Conservation (phyloP, 2,888 invertebrate species). For the Trichogramma dendrolimi region DNA sequence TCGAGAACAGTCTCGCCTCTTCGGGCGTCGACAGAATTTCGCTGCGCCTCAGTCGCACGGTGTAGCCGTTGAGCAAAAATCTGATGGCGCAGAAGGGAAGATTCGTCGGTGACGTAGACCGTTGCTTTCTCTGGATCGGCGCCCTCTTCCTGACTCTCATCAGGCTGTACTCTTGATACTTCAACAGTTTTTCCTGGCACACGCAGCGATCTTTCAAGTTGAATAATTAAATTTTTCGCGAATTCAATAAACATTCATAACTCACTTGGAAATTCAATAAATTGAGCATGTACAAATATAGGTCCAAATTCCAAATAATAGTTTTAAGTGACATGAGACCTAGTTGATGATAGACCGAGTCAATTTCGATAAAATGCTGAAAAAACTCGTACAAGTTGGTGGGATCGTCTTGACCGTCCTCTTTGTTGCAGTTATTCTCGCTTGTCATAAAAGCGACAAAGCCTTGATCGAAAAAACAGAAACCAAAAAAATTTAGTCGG, state of each 20-base stretch:
- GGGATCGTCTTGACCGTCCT: slow-evolving; percentile 38
- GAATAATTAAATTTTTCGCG: not conserved
- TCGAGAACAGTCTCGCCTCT: slow-evolving; percentile 38
- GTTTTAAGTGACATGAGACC: slow-evolving; percentile 42
- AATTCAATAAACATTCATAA: not conserved
- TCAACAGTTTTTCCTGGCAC: slow-evolving; percentile 39
- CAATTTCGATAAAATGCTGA: slow-evolving; percentile 35
- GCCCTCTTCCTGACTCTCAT: not conserved
- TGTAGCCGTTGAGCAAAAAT: slow-evolving; percentile 42
- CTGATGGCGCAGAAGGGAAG: slow-evolving; percentile 40
- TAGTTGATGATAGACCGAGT: slow-evolving; percentile 44
- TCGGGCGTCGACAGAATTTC: slow-evolving; percentile 33
- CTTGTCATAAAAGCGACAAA: slow-evolving; percentile 42
- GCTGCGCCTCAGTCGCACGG: slow-evolving; percentile 34
- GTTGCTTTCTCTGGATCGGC: not conserved
- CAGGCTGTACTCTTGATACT: slow-evolving; percentile 38
- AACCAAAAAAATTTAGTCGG: not conserved
- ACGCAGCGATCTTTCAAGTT: slow-evolving; percentile 5
- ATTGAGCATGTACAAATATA: slow-evolving; percentile 39
- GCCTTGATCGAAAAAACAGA: slow-evolving; percentile 32
- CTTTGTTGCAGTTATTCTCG: slow-evolving; percentile 32
- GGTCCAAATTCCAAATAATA: slow-evolving; percentile 46
- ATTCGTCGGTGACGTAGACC: slow-evolving; percentile 40
- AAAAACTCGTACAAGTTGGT: slow-evolving; percentile 41
- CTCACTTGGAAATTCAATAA: slow-evolving; percentile 43